phyloP scores from a whole-genome alignment of 1,140 invertebrate species.

The Trichonephila inaurata region DNA sequence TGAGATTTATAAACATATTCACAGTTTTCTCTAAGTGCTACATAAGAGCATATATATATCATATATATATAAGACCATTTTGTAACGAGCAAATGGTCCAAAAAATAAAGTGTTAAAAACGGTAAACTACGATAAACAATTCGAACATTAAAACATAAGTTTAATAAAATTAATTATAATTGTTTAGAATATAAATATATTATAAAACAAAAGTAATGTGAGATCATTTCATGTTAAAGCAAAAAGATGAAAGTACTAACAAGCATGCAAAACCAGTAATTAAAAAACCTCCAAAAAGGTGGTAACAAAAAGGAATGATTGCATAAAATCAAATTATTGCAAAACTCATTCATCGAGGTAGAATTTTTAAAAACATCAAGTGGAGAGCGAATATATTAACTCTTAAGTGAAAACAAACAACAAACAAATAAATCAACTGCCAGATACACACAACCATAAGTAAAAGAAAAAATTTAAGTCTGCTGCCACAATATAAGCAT shows the following conservation, averaged over 20 bases:
- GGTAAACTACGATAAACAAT: slow-evolving; percentile 64
- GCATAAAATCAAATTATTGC: slow-evolving; percentile 76
- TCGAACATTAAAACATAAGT: slow-evolving; percentile 74
- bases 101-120: slow-evolving; percentile 71
- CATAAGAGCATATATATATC: background rate
- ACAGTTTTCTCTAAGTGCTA: slow-evolving; percentile 22
- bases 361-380: slow-evolving; percentile 71
- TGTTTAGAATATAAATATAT: slow-evolving; percentile 61
- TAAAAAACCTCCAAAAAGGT: slow-evolving; percentile 54
- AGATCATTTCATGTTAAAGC: slow-evolving; percentile 68
- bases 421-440: slow-evolving; percentile 76
- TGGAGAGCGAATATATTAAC: slow-evolving; percentile 49
- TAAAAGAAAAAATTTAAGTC: slow-evolving; percentile 75
- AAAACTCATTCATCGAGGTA: slow-evolving; percentile 68
- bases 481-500: slow-evolving; percentile 73
- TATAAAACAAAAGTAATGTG: slow-evolving; percentile 59
- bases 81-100: slow-evolving; percentile 42
- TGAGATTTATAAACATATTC: slow-evolving; percentile 46
- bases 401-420: slow-evolving; percentile 70
- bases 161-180: slow-evolving; percentile 72
- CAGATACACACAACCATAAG: slow-evolving; percentile 74
- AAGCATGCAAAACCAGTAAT: slow-evolving; percentile 70
- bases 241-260: slow-evolving; percentile 59
- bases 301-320: slow-evolving; percentile 73
- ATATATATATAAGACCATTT: slow-evolving; percentile 33